Base-by-base conservation (phyloP, 2,113 vertebrate genomes). In the Melanocharis versteri region DNA sequence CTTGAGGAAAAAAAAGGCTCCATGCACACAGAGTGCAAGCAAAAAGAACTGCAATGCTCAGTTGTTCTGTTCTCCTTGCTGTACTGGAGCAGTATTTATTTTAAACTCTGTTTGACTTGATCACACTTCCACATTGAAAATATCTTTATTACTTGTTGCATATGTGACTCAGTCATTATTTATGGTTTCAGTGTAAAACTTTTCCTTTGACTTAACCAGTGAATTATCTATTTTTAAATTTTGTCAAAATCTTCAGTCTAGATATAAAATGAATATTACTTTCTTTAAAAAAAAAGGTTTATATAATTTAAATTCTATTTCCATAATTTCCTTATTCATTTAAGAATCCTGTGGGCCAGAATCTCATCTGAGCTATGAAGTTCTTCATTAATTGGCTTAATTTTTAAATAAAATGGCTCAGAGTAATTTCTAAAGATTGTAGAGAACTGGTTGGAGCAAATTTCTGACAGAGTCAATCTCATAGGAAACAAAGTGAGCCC, bases 71-170 rank as follows among this genome's bases (percentile, higher is more conserved):
- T 83, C 82, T 93, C 23, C 66, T 82, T 64, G 19, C 60, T 71
- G 14, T 85, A n/a, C 44, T 37, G n/a, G 13, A 88, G 31, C 40
- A 83, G 53, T 9, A 56, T 65, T 89, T 94, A 75, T 85, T 94
- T 91, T 76, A 82, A 91, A 69, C 18, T 15, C 28, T 40, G 31
- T 37, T 66, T 84, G 60, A 82, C 70, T 64, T 31, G 50, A 77
- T 90, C 76, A 33, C 80, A 89, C 58, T 87, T 89, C 57, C 48
- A 87, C 62, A 87, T 73, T 75, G 81, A 87, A 91, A 91, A 93
- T 93, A 87, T 84, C 92, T 39, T 42, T 71, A 58, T 60, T 87
- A 66, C 56, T 78, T 91, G 8, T 75, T 84, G 53, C 44, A 26
- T 54, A 23, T 3, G 4, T 93, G 84, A 94, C 65, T 93, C 90